These are phyloP conservation scores for Xerus inauris DNA, from an alignment of 2,113 vertebrate species.

Conservation along the genomic window DNA sequence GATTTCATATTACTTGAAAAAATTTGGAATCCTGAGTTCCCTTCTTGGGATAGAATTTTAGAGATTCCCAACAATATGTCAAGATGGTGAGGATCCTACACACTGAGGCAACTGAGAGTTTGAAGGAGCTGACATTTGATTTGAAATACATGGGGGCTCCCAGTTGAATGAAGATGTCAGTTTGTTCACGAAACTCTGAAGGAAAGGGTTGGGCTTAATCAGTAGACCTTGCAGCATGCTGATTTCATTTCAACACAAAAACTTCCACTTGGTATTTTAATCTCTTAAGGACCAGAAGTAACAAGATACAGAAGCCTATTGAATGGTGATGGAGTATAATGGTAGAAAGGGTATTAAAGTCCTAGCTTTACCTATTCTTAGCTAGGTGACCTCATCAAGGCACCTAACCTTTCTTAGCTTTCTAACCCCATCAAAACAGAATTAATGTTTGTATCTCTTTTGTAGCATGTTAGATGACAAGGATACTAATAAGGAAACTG, in stretches of 20 bases:
- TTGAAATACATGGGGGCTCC: neutral
- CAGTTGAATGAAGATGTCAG: neutral
- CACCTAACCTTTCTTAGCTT: neutral
- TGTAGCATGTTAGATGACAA: neutral
- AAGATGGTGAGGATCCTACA: neutral
- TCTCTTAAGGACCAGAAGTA: neutral
- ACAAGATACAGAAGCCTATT: neutral
- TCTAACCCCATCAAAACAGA: neutral
- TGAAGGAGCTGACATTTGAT: neutral
- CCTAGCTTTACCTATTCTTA: neutral
- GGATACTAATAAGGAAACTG: neutral
- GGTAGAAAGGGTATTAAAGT: neutral
- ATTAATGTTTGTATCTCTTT: neutral
- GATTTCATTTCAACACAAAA: slow-evolving; percentile 41
- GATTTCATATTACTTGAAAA: neutral
- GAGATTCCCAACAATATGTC: neutral
- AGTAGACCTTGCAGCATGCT: neutral
- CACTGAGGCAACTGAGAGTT: neutral
- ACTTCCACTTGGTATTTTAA: neutral
- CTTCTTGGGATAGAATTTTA: slow-evolving; percentile 1
- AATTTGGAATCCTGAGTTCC: neutral
- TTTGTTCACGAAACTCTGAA: neutral
- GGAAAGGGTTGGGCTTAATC: neutral
- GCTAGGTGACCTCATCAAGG: neutral
- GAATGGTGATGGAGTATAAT: neutral